Evolutionary conservation across 2,797 vertebrate genomes (phyloP).

Genomic region (Onychomys leucogaster): DNA sequence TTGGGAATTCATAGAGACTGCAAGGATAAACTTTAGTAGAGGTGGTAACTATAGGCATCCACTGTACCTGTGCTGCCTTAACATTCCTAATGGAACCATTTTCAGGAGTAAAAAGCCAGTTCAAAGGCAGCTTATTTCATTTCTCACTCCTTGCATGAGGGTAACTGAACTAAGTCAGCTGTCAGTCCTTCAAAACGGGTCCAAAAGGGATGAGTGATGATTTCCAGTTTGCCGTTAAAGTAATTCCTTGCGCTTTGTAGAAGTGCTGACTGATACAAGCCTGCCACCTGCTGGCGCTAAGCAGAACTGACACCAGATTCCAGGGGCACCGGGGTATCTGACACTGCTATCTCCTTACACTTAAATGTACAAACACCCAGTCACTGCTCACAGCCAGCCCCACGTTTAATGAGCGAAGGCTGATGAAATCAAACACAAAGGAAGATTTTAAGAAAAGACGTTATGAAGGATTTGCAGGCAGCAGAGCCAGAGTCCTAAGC

Average conservation of each 20-base stretch:
- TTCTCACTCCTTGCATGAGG: neutral
- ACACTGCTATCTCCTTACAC: too few species aligned
- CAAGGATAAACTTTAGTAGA: neutral
- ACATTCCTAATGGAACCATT: neutral
- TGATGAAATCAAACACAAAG: neutral
- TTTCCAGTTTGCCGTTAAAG: neutral
- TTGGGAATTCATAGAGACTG: neutral
- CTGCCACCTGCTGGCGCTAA: conserved; percentile 74
- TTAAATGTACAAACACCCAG: neutral
- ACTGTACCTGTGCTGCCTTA: neutral
- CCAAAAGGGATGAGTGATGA: neutral
- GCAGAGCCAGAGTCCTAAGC: neutral
- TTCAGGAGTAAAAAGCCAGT: neutral
- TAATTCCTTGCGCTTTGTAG: neutral
- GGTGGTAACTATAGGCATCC: neutral
- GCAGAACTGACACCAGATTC: neutral
- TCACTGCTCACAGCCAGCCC: neutral
- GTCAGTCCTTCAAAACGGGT: neutral
- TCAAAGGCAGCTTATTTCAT: neutral
- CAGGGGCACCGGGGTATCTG: too few species aligned
- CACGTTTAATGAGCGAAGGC: neutral
- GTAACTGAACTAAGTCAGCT: neutral
- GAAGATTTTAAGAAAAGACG: neutral
- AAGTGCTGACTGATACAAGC: conserved; percentile 6
- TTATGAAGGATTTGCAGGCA: neutral